Base-by-base conservation (phyloP, 2,797 vertebrate genomes). In the Chloroceryle inda region DNA sequence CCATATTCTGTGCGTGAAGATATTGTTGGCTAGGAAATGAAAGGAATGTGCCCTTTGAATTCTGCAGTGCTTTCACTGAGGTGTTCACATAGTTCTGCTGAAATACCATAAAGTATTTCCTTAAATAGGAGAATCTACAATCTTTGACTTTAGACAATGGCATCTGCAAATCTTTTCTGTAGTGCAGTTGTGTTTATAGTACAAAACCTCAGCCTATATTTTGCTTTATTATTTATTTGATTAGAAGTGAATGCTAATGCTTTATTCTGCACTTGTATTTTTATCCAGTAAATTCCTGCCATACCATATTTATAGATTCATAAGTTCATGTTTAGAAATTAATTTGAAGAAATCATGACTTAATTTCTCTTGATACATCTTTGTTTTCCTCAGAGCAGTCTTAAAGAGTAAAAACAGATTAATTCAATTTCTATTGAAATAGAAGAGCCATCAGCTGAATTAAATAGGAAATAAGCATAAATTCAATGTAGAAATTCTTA, bases 391-490 rank as follows among this genome's bases (percentile, higher is more conserved):
- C 71, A 49, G 94, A 92, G 74, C 83, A 72, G 21, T 76, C 66
- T 94, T 91, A 62, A 92, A 76, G 83, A 79, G 55, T 64, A 82
- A 80, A 81, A 85, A 45, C 63, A 87, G 63, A 79, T 91, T 75
- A 94, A 96, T 97, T 86, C 55, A 83, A 75, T 93, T 88, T 92
- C 24, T 80, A 38, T 75, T 69, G 85, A 85, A 93, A 77, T 89
- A 85, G 79, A 95, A 94, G 82, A 91, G 58, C 85, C 94, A 78
- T 92, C 93, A 89, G 33, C 72, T 90, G 87, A 92, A 95, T 87
- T 96, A 86, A 94, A 89, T 91, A 92, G 82, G 72, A 97, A 94
- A 92, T 94, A 85, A 37, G 61, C 76, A 76, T 96, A 88, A 81
- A 96, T 89, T 87, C 75, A 90, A 96, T 95, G 66, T 18, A 88